phyloP scores from a whole-genome alignment of 1,140 invertebrate species.

The Meloidogyne hapla region DNA sequence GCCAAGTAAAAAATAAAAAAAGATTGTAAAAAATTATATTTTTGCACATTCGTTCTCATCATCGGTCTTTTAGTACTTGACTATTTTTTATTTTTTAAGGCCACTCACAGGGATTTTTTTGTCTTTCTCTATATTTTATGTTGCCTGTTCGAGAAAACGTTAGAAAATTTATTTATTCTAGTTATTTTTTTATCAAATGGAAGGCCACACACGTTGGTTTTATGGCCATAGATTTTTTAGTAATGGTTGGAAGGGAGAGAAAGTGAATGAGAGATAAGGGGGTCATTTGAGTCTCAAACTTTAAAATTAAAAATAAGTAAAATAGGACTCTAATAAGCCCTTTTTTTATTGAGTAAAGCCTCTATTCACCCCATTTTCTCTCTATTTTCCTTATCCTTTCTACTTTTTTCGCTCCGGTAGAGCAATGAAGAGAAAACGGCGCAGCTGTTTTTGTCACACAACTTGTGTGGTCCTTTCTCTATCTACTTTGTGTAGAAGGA shows the following conservation, averaged over 20 bases:
- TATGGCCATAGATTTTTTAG: not conserved
- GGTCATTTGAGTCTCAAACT: not conserved
- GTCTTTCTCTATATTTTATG: not conserved
- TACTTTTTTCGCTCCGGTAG: too few relatives aligned
- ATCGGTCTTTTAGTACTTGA: not conserved
- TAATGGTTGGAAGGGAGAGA: too few relatives aligned
- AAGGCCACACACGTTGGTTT: not conserved
- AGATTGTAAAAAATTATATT: not conserved
- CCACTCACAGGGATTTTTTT: not conserved
- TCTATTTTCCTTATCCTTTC: not conserved
- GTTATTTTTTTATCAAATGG: not conserved
- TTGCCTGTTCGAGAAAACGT: not conserved
- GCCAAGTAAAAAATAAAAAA: not conserved
- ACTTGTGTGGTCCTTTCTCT: not conserved
- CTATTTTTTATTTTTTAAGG: not conserved
- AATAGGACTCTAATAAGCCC: not conserved
- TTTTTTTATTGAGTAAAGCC: not conserved
- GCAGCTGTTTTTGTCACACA: not conserved
- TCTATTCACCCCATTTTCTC: not conserved
- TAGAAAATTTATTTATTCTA: too few relatives aligned
- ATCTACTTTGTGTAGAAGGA: not conserved
- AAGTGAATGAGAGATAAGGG: too few relatives aligned
- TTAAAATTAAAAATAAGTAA: not conserved
- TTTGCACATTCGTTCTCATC: not conserved
- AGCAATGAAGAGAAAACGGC: too few relatives aligned